Evolutionary conservation across 64 coral and sea anemone genomes (phyloP), one percentile per base, ranked within the genome.

Genomic region (Dendrophyllia cribrosa): DNA sequence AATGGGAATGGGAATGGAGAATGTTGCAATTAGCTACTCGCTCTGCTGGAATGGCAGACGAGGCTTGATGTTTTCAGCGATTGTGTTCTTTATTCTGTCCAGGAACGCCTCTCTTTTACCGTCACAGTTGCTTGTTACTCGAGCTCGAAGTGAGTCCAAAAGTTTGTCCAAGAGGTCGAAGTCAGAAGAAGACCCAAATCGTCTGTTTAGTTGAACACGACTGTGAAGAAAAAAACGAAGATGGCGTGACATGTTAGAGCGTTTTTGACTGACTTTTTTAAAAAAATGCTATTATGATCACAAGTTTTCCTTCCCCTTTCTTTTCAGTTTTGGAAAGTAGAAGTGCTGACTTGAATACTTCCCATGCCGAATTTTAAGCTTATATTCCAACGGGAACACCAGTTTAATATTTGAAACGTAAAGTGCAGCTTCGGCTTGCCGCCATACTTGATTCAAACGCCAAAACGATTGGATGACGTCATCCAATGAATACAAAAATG

Each of bases 181-280:
- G 62, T 67, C 47, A 22, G 61, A 1, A 24, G 80, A 84, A 13
- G 9, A 9, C 5, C 61, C 80, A 51, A 84, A 66, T 12, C 62
- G 60, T 84, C 80, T 67, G 61, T 66, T 84, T 1, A 84, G 60
- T 51, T 84, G 80, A 48, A 84, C 80, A 66, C 80, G 80, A 67
- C 80, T 84, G 62, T 50, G 47, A 14, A 52, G 50, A 65, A 84
- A 84, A 0, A 67, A 84, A 17, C 15, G 3, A 46, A 12, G 17
- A 63, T 3, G 43, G 53, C n/a, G 50, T 19, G 7, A 77, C 5
- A 55, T 21, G 7, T 56, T 23, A 55, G 7, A 64, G 4, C 12
- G 17, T 13, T 20, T 64, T 20, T 64, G 61, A 20, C 12, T 56
- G 53, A 56, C 53, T 12, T 56, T 34, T 34, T 2, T 10, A 55